These are phyloP conservation scores for Nephotettix cincticeps DNA, from an alignment of 1,140 invertebrate species.

Conservation along the genomic window DNA sequence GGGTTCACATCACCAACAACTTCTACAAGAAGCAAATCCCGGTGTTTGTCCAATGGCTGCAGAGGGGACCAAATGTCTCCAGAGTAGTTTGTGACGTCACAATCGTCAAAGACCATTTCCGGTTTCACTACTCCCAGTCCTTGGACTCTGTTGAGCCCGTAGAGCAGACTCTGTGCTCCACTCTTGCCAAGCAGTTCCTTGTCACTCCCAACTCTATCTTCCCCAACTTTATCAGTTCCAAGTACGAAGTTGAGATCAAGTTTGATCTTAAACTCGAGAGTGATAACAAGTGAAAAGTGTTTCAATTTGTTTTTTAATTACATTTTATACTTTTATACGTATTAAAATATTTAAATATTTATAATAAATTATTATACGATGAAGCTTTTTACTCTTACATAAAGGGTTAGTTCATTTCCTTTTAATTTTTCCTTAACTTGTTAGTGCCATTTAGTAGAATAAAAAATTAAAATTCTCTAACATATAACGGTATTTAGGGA, in stretches of 20 bases:
- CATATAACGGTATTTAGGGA: too few relatives aligned
- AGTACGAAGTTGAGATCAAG: not conserved
- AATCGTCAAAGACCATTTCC: not conserved
- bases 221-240: not conserved
- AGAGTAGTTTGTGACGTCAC: not conserved
- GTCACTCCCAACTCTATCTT: not conserved
- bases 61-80: not conserved
- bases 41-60: not conserved
- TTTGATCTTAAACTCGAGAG: not conserved
- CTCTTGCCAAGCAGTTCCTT: not conserved
- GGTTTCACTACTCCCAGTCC: not conserved
- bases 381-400: too few relatives aligned
- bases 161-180: not conserved
- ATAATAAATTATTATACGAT: too few relatives aligned
- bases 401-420: too few relatives aligned
- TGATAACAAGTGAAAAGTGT: not conserved
- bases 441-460: too few relatives aligned
- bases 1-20: constrained; percentile 2
- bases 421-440: too few relatives aligned
- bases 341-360: too few relatives aligned
- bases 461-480: too few relatives aligned
- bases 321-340: too few relatives aligned
- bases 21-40: constrained; percentile 7
- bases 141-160: not conserved
- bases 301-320: too few relatives aligned